Conservation (phyloP, 2,113 vertebrate genomes). For the Anser cygnoides region DNA sequence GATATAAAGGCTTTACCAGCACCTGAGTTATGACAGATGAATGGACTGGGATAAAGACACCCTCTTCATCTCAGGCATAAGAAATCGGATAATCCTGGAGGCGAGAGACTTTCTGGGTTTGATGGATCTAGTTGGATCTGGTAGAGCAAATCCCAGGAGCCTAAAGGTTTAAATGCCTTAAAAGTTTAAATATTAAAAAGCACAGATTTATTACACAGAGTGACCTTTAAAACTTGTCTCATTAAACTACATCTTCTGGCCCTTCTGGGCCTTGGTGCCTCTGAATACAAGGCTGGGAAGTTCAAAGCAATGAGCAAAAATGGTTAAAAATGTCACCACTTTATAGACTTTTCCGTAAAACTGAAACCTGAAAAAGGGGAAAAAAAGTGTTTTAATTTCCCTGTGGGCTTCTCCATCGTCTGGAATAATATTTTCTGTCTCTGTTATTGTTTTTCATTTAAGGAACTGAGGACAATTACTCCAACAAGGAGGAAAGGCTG, state of each 20-base stretch:
- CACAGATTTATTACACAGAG: constrained; percentile 65
- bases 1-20: constrained; percentile 7
- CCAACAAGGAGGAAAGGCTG: neutral
- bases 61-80: constrained; percentile 23
- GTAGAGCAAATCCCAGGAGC: constrained; percentile 48
- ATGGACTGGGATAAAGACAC: constrained; percentile 39
- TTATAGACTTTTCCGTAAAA: constrained; percentile 2
- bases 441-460: neutral
- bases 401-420: neutral
- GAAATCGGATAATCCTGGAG: constrained; percentile 3
- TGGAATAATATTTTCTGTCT: neutral
- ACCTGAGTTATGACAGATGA: neutral
- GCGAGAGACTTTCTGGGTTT: constrained; percentile 1
- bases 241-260: constrained; percentile 68
- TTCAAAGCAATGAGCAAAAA: constrained; percentile 66
- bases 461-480: neutral
- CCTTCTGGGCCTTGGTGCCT: constrained; percentile 61
- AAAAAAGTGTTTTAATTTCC: neutral
- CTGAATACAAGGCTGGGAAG: constrained; percentile 12
- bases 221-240: constrained; percentile 76
- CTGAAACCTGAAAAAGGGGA: neutral
- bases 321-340: constrained; percentile 66
- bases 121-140: constrained; percentile 60
- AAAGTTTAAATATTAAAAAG: constrained; percentile 71
- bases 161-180: constrained; percentile 71